These are phyloP conservation scores for Phainopepla nitens DNA, from an alignment of 2,113 vertebrate genomes.

Conservation along the genomic window DNA sequence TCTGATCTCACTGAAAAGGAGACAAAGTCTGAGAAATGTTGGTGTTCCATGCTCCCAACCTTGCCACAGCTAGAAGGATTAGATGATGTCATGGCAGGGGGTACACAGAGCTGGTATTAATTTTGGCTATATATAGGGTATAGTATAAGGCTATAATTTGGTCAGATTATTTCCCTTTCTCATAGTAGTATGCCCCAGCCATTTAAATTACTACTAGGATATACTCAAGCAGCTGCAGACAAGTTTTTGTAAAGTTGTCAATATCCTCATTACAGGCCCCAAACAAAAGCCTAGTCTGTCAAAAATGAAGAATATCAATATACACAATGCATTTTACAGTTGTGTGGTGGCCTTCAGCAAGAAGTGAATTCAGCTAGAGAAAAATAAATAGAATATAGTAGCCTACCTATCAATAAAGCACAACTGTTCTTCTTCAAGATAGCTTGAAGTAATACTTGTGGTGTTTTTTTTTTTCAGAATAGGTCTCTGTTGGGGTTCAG, in stretches of 20 bases:
- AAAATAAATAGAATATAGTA: background rate
- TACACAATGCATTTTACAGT: background rate
- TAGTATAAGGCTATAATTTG: background rate
- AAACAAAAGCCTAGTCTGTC: background rate
- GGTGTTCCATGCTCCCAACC: background rate
- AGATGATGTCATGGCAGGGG: background rate
- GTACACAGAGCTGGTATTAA: background rate
- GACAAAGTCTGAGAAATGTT: background rate
- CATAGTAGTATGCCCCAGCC: background rate
- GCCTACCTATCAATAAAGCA: background rate
- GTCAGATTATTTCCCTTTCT: background rate
- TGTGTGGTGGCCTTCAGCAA: background rate
- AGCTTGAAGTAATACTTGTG: background rate
- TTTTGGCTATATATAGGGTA: background rate
- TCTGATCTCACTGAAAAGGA: background rate
- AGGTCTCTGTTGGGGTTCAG: slow-evolving; percentile 42
- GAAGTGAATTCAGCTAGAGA: background rate
- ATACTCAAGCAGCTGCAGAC: background rate
- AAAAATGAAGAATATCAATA: background rate
- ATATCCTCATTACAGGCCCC: background rate
- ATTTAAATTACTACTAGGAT: background rate
- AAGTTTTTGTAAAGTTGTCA: background rate
- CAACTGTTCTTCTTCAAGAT: slow-evolving; percentile 34
- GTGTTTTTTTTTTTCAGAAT: background rate
- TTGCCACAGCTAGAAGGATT: background rate